phyloP scores from a whole-genome alignment of 2,888 invertebrate species.

The Lagria hirta region DNA sequence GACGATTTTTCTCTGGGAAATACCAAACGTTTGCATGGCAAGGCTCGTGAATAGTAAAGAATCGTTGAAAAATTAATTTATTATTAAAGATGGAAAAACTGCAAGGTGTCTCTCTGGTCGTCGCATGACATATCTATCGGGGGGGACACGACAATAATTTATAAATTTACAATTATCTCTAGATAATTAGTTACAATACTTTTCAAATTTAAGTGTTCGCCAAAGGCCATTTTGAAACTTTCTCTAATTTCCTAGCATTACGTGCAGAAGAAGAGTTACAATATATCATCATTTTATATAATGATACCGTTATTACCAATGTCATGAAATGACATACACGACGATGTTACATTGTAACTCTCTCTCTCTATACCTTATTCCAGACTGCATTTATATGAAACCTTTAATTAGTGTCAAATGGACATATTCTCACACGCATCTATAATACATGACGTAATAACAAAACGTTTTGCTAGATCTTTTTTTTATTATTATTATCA shows the following conservation, averaged over 20 bases:
- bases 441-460: conserved; percentile 17
- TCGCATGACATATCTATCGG: conserved; percentile 24
- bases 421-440: conserved; percentile 17
- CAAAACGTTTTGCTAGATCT: no score
- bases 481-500: no score
- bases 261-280: not conserved
- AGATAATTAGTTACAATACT: no score
- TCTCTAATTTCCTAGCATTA: no score
- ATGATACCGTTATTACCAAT: conserved; percentile 9
- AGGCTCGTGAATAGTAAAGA: conserved; percentile 17
- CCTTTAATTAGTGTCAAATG: conserved; percentile 22
- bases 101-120: conserved; percentile 27
- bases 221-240: no score
- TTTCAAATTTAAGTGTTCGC: no score
- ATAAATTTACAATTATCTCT: conserved; percentile 19
- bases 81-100: conserved; percentile 29
- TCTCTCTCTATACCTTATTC: conserved; percentile 14
- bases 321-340: conserved; percentile 13
- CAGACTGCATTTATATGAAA: conserved; percentile 15
- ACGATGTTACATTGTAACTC: no score
- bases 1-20: no score
- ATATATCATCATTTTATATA: conserved; percentile 12
- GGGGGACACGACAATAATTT: conserved; percentile 18
- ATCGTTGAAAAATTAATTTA: conserved; percentile 24
- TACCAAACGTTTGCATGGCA: conserved; percentile 24